Evolutionary conservation across 2,113 vertebrate genomes (phyloP).

Genomic region (Equus przewalskii): DNA sequence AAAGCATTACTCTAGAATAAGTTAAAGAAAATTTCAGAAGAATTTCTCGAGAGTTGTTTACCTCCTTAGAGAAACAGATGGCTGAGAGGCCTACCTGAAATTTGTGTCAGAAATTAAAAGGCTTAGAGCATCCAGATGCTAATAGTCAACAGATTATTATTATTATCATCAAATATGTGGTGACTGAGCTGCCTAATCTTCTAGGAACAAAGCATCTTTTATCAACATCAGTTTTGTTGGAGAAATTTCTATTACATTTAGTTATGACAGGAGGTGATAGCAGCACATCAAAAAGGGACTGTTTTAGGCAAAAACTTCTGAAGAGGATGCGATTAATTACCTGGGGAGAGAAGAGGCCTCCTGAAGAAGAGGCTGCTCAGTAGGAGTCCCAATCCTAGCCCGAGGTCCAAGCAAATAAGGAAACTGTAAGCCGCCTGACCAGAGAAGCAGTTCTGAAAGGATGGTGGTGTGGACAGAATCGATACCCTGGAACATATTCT

Average conservation of each 20-base stretch:
- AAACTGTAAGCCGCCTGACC: background rate
- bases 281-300: constrained; percentile 23
- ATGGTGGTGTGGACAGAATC: background rate
- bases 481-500: background rate
- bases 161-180: constrained; percentile 33
- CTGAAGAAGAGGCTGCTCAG: constrained; percentile 8
- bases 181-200: constrained; percentile 25
- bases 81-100: background rate
- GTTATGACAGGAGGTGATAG: background rate
- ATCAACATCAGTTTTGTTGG: constrained; percentile 42
- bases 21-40: constrained; percentile 32
- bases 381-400: background rate
- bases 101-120: constrained; percentile 5
- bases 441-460: background rate
- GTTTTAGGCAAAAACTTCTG: background rate
- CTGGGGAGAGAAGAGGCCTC: background rate
- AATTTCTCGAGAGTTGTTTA: constrained; percentile 44
- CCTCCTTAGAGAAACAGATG: constrained; percentile 26
- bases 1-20: constrained; percentile 27
- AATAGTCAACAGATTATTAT: background rate
- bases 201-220: constrained; percentile 50
- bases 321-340: constrained; percentile 49
- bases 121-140: background rate
- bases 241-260: constrained; percentile 42
- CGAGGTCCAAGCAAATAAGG: constrained; percentile 18